A percentile compares a stretch with the other conserved stretches of the same genome.
Evolutionary conservation across 2,797 vertebrate genomes (phyloP).

Genomic region (Jordanella pulchra): DNA sequence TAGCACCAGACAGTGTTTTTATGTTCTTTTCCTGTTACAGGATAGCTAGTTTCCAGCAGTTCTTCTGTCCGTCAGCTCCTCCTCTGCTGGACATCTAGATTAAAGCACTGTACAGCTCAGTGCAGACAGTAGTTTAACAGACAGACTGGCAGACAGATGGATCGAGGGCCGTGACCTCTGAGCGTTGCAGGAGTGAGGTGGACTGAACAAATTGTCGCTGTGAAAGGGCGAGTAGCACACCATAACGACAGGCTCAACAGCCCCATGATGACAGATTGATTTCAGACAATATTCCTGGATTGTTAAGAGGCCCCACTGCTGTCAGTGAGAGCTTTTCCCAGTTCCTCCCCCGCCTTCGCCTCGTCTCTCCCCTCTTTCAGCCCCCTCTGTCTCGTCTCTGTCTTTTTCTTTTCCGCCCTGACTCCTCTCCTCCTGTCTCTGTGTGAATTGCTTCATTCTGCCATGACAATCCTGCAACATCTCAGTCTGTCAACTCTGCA

Average conservation of each 20-base stretch:
- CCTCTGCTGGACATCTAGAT: conserved; percentile 17
- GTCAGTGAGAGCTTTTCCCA: conserved; percentile 76
- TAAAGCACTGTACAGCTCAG: conserved; percentile 11
- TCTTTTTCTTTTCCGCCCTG: conserved; percentile 55
- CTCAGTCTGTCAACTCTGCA: conserved; percentile 61
- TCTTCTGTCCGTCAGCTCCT: neutral
- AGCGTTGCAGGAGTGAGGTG: conserved; percentile 49
- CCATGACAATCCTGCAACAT: conserved; percentile 63
- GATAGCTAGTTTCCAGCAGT: neutral
- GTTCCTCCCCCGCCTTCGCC: conserved; percentile 56
- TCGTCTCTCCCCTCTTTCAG: conserved; percentile 25
- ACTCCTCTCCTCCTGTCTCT: conserved; percentile 38
- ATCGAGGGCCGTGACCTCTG: conserved; percentile 62
- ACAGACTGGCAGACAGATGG: conserved; percentile 48
- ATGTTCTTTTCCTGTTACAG: neutral
- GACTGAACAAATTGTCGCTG: conserved; percentile 73
- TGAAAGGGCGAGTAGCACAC: conserved; percentile 70
- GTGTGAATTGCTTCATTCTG: conserved; percentile 67
- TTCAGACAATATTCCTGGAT: conserved; percentile 73
- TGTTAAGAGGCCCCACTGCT: conserved; percentile 67
- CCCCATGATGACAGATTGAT: conserved; percentile 72
- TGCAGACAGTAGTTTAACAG: conserved; percentile 45
- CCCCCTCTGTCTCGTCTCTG: conserved; percentile 56
- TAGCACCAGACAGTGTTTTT: neutral
- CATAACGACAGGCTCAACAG: conserved; percentile 73